These are phyloP conservation scores for Drosophila multiciliata DNA, from an alignment of 2,888 invertebrate genomes.

Conservation along the genomic window DNA sequence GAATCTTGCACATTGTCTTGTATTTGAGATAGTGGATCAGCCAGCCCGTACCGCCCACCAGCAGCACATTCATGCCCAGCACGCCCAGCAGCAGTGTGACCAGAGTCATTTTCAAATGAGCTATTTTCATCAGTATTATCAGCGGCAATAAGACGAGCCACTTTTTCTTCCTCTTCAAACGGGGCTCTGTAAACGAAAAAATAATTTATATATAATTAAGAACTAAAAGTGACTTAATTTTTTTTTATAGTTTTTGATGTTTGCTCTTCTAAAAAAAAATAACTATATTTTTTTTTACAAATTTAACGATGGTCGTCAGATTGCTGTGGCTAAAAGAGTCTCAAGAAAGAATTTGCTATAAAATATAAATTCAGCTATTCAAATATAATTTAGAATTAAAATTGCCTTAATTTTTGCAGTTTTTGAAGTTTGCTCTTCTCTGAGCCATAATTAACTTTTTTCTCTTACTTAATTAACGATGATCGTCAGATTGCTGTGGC, in stretches of 20 bases:
- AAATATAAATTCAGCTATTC: no score
- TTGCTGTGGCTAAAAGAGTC: neutral
- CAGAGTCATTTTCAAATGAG: conserved; percentile 82
- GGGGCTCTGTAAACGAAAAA: conserved; percentile 62
- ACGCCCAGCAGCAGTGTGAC: conserved; percentile 81
- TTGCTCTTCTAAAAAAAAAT: neutral
- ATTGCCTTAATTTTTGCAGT: no score
- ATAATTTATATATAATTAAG: neutral
- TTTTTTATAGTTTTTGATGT: no score
- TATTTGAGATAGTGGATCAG: conserved; percentile 83
- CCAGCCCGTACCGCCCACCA: conserved; percentile 82
- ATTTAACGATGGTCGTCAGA: neutral
- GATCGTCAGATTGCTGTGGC: no score
- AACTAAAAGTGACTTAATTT: neutral
- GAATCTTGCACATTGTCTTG: conserved; percentile 84
- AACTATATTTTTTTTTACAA: neutral
- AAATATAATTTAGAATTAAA: no score
- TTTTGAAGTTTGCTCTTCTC: no score
- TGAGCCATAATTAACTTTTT: no score
- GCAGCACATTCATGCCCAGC: conserved; percentile 80
- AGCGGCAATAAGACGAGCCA: conserved; percentile 83
- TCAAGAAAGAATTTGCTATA: no score
- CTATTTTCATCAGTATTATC: conserved; percentile 83
- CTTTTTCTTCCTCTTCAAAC: conserved; percentile 76
- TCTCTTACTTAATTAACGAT: no score